These are phyloP conservation scores for Bombus ignitus DNA, from an alignment of 1,140 invertebrate species.

Conservation along the genomic window DNA sequence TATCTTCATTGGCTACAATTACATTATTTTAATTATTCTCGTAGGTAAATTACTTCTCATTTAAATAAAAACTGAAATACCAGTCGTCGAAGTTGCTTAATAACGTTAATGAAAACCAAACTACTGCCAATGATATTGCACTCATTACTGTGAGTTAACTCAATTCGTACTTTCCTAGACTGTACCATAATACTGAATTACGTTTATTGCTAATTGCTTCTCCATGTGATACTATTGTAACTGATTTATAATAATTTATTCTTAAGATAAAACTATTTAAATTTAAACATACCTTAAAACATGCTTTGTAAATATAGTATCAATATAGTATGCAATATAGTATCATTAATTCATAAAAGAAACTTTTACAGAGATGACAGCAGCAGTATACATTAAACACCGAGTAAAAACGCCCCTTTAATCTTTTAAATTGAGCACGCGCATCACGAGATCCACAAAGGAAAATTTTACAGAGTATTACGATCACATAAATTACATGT, in stretches of 20 bases:
- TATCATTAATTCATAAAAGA: not conserved
- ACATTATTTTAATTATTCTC: conserved; percentile 1
- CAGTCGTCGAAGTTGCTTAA: not conserved
- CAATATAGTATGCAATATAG: too few species aligned
- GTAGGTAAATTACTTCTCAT: not conserved
- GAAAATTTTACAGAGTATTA: not conserved
- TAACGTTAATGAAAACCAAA: conserved; percentile 4
- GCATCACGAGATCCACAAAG: not conserved
- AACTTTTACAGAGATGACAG: not conserved
- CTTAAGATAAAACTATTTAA: not conserved
- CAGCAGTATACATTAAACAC: not conserved
- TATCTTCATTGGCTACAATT: not conserved
- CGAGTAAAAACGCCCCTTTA: not conserved
- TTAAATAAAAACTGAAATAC: conserved; percentile 2
- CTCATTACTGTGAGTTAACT: not conserved
- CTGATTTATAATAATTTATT: not conserved
- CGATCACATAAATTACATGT: not conserved
- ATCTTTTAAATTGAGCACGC: not conserved
- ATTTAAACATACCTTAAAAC: not conserved
- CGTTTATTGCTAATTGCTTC: not conserved
- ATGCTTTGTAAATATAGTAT: not conserved
- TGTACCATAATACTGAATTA: not conserved
- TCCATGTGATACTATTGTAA: not conserved
- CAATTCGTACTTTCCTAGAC: not conserved
- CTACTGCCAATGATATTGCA: not conserved